Evolutionary conservation across 2,888 invertebrate species (phyloP).

Genomic region (Drosophila acutilabella): DNA sequence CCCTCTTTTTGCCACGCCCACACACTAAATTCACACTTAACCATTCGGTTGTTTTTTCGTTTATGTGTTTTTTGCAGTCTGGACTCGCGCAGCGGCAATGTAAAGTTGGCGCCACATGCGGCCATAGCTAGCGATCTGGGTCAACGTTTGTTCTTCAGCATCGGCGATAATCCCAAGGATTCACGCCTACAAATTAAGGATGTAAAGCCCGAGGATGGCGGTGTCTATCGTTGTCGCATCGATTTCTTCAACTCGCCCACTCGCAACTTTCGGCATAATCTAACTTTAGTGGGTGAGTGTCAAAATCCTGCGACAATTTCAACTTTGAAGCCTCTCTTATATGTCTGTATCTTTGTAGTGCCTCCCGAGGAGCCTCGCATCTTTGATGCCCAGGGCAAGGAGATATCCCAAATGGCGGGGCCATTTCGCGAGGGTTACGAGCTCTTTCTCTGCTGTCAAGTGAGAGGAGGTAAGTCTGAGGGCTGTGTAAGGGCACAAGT

Average conservation of each 20-base stretch:
- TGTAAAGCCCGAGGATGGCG: slow-evolving; percentile 91
- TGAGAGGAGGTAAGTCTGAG: slow-evolving; percentile 91
- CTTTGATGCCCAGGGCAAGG: slow-evolving; percentile 93
- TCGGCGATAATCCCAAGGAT: slow-evolving; percentile 89
- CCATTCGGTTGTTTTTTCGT: slow-evolving; percentile 27
- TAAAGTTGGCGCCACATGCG: slow-evolving; percentile 89
- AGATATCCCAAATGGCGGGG: slow-evolving; percentile 91
- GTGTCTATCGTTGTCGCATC: slow-evolving; percentile 94
- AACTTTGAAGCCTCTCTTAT: too few species aligned
- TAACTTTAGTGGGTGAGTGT: slow-evolving; percentile 94
- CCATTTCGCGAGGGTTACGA: slow-evolving; percentile 95
- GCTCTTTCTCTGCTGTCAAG: slow-evolving; percentile 93
- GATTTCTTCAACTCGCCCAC: slow-evolving; percentile 96
- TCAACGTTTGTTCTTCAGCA: slow-evolving; percentile 90
- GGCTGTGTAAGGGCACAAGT: not conserved
- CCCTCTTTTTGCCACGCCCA: slow-evolving; percentile 51
- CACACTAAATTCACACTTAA: slow-evolving; percentile 60
- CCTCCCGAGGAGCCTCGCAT: slow-evolving; percentile 92
- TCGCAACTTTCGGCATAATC: slow-evolving; percentile 93
- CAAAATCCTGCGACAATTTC: not conserved
- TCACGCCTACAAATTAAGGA: slow-evolving; percentile 91
- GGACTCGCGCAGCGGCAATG: slow-evolving; percentile 91
- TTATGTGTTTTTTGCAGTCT: slow-evolving; percentile 86
- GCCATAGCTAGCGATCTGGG: slow-evolving; percentile 92
- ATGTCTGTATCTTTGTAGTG: slow-evolving; percentile 86